Conservation (phyloP, 1,140 invertebrate species). For the Heliothis subflexa region DNA sequence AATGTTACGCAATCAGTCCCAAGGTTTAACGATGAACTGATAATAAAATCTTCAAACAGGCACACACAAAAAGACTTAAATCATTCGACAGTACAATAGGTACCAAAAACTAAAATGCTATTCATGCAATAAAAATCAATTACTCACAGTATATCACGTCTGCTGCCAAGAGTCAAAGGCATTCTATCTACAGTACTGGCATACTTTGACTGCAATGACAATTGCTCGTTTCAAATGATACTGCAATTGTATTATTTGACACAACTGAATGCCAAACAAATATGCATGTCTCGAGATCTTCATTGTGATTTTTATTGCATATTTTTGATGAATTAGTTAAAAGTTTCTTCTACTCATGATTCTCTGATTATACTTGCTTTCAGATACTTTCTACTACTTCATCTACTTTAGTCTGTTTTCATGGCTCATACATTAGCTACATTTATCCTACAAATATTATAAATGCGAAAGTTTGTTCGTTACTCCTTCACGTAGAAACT, state of each 20-base stretch:
- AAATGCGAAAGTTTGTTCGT: too few species aligned
- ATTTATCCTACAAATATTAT: too few species aligned
- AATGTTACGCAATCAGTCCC: too few species aligned
- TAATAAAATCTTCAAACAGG: not conserved
- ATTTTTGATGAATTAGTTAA: too few species aligned
- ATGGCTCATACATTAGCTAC: too few species aligned
- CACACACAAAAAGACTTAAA: not conserved
- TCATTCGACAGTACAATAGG: conserved; percentile 1
- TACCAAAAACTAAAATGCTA: too few species aligned
- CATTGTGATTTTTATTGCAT: too few species aligned
- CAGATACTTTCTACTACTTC: not conserved
- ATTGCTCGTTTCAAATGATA: conserved; percentile 6
- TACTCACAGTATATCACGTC: conserved; percentile 1
- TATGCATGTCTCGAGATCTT: too few species aligned
- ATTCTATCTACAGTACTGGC: conserved; percentile 13
- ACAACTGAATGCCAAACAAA: too few species aligned
- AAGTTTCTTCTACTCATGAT: too few species aligned
- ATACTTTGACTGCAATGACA: conserved; percentile 4
- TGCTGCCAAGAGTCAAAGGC: conserved; percentile 11
- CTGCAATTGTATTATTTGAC: not conserved
- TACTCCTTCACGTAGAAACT: too few species aligned
- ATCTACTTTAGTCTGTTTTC: not conserved
- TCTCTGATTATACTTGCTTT: not conserved
- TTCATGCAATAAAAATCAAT: conserved; percentile 27
- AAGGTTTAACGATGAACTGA: not conserved